A percentile compares a stretch with the other conserved stretches of the same genome.
Conservation (phyloP, 2,797 vertebrate species). For the Megaceryle alcyon region DNA sequence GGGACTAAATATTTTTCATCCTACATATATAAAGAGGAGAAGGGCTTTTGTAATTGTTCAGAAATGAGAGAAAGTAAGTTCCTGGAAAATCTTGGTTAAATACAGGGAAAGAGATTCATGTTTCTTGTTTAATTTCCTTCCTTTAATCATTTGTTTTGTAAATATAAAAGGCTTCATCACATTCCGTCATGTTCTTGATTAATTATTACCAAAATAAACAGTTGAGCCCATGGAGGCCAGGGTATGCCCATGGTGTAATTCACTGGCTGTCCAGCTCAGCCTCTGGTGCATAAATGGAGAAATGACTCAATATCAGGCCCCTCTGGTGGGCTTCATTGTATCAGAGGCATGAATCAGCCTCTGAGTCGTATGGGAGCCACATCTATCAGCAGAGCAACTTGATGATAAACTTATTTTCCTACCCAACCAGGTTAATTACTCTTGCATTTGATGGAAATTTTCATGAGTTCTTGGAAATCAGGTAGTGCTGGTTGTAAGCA, state of each 20-base stretch:
- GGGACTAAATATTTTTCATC: background rate
- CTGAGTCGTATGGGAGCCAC: background rate
- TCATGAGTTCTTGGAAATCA: background rate
- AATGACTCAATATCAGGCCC: background rate
- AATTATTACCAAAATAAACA: background rate
- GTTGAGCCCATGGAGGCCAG: background rate
- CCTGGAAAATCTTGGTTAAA: background rate
- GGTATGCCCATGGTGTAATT: background rate
- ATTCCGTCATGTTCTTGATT: background rate
- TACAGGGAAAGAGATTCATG: background rate
- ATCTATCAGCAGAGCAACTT: background rate
- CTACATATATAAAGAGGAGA: background rate
- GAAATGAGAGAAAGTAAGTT: background rate
- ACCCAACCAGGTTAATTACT: background rate
- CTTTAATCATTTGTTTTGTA: background rate
- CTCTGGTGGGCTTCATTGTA: background rate
- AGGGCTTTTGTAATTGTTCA: background rate
- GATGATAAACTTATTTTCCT: background rate
- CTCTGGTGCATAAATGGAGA: background rate
- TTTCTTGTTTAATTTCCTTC: background rate
- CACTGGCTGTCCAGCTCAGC: background rate
- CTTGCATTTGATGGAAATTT: constrained; percentile 4
- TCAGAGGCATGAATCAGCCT: background rate
- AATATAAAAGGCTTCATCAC: background rate
- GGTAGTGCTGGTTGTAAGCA: background rate